phyloP scores from a whole-genome alignment of 2,888 invertebrate species.

The Noctua janthina region DNA sequence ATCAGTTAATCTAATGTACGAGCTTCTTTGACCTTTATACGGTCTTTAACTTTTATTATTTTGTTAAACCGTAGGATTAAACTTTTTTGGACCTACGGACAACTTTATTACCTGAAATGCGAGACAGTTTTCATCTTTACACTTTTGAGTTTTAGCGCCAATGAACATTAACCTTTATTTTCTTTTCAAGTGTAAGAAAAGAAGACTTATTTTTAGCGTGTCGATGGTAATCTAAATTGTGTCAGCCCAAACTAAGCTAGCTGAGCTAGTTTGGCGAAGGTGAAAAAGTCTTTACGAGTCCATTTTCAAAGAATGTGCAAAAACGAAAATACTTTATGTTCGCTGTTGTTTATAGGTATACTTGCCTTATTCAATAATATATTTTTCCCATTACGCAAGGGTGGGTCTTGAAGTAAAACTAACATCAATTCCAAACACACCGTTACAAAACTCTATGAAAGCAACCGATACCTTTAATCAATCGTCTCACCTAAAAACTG shows the following conservation, averaged over 20 bases:
- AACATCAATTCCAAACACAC: neutral
- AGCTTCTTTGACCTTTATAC: slow-evolving; percentile 13
- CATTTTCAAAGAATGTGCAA: neutral
- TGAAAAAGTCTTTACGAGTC: neutral
- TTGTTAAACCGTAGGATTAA: neutral
- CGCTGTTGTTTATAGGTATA: neutral
- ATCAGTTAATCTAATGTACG: slow-evolving; percentile 58
- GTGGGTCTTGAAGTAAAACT: no score
- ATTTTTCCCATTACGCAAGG: neutral
- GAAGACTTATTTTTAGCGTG: no score
- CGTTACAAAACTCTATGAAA: no score
- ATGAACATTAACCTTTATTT: neutral
- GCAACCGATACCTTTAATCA: neutral
- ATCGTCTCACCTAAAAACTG: neutral
- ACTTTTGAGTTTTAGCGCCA: neutral
- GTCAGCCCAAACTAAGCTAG: no score
- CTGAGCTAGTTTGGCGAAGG: no score
- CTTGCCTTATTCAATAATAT: no score
- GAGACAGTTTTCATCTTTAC: neutral
- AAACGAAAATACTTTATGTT: neutral
- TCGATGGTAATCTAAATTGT: no score
- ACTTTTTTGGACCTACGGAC: neutral
- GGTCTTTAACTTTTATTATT: slow-evolving; percentile 49
- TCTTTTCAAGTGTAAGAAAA: neutral
- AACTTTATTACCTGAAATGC: neutral